These are phyloP conservation scores for Amaurobius ferox DNA, from an alignment of 2,888 invertebrate species.

Conservation along the genomic window DNA sequence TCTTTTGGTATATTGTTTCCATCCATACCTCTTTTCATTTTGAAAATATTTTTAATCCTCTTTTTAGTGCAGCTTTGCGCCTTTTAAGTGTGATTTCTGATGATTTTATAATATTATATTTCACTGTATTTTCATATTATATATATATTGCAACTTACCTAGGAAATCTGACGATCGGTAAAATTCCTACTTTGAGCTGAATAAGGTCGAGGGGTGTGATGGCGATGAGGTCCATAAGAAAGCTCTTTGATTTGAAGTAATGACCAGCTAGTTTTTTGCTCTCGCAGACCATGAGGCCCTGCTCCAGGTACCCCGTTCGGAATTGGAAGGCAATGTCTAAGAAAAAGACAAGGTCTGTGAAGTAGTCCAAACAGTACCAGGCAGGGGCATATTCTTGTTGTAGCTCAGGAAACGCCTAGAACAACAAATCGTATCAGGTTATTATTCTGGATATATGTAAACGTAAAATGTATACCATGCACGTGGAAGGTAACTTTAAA, in stretches of 20 bases:
- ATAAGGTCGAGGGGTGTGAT: slow-evolving; percentile 91
- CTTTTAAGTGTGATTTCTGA: too few species aligned
- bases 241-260: slow-evolving; percentile 89
- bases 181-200: slow-evolving; percentile 87
- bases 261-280: slow-evolving; percentile 92
- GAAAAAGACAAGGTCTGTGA: slow-evolving; percentile 91
- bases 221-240: slow-evolving; percentile 89
- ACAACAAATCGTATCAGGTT: too few species aligned
- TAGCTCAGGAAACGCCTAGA: slow-evolving; percentile 91
- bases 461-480: too few species aligned
- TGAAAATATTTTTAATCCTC: too few species aligned
- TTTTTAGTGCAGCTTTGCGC: too few species aligned
- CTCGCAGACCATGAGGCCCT: slow-evolving; percentile 95
- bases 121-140: too few species aligned
- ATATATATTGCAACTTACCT: too few species aligned
- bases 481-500: too few species aligned
- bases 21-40: too few species aligned
- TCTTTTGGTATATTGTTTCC: too few species aligned
- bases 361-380: slow-evolving; percentile 89
- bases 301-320: slow-evolving; percentile 95
- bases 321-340: slow-evolving; percentile 93
- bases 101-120: too few species aligned
- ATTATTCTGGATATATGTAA: too few species aligned
- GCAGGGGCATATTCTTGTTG: slow-evolving; percentile 85
- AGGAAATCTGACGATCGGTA: slow-evolving; percentile 87